Base-by-base conservation (phyloP, 2,797 vertebrate species). In the Macrochelys suwanniensis region DNA sequence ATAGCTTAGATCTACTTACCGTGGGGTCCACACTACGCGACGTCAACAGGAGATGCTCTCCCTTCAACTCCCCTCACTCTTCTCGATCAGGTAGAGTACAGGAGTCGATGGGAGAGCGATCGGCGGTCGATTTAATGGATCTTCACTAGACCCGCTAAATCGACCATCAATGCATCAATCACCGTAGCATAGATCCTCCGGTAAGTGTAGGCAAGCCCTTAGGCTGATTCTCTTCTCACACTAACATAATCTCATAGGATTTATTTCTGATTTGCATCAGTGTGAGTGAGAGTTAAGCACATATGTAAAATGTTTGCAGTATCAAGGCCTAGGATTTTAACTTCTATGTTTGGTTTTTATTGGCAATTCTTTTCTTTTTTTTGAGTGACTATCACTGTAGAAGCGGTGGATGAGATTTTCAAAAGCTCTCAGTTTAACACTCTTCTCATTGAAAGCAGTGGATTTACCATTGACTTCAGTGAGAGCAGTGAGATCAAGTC, bases 341-440 rank as follows among this genome's bases (percentile, higher is more conserved):
- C 95, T 97, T 97, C 92, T 92, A 94, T 91, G 94, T 85, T 89
- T 84, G 96, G 11, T 93, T 93, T 82, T 95, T 97, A 85, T 94
- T 94, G 85, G 50, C 88, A 88, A 95, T 68, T 61, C 7, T 19
- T 42, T 42, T 42, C 37, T 42, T 42, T 42, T 42, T 68, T 68
- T 37, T 5, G 33, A 37, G 65, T 68, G 33, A 33, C 65, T 37
- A 3, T 68, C 5, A 1, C 33, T n/a, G n/a, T 68, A 33, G 9
- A 68, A 68, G 61, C 33, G 3, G 4, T 19, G 5, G 65, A 19
- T 37, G 65, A 37, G 65, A 37, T 37, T 68, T 68, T 94, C n/a
- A 93, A 92, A 85, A 26, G 56, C 26, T 28, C 26, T 28, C 57
- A 28, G 11, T 89, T 94, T 78, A 92, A 92, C 94, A 84, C 87